phyloP scores from a whole-genome alignment of 2,797 vertebrate species.

The Remorina albescens region DNA sequence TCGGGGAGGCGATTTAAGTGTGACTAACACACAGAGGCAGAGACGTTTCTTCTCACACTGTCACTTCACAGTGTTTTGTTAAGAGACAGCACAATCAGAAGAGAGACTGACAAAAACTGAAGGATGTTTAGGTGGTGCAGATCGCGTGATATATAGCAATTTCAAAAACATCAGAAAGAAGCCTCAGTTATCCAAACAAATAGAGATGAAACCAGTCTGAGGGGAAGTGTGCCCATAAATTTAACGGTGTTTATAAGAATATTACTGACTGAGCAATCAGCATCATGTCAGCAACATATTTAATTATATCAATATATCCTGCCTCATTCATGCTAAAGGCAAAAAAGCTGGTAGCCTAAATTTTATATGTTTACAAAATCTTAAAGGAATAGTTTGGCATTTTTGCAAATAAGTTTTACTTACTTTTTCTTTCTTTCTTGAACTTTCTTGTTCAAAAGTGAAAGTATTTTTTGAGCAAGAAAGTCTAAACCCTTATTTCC shows the following conservation, averaged over 20 bases:
- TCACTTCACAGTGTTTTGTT: slow-evolving; percentile 17
- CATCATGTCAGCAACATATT: background rate
- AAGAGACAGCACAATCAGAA: slow-evolving; percentile 13
- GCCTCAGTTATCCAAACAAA: background rate
- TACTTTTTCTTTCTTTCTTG: too few relatives aligned
- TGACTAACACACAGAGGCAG: slow-evolving; percentile 17
- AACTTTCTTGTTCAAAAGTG: background rate
- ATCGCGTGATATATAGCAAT: slow-evolving; percentile 12
- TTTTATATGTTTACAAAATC: background rate
- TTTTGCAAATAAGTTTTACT: background rate
- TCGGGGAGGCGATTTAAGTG: slow-evolving; percentile 11
- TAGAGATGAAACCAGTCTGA: background rate
- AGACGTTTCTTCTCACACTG: slow-evolving; percentile 39
- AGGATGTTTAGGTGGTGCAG: background rate
- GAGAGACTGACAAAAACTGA: slow-evolving; percentile 11
- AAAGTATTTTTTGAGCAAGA: background rate
- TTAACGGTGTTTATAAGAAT: background rate
- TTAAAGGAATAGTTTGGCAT: background rate
- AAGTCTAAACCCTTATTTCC: too few relatives aligned
- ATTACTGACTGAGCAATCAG: background rate
- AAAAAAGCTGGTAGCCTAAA: background rate
- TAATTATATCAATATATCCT: background rate
- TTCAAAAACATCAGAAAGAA: slow-evolving; percentile 1
- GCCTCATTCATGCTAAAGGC: background rate
- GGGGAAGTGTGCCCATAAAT: background rate